Evolutionary conservation across 35 echinoderm and acorn worm species (phyloP), one percentile per base, ranked within the genome.

Genomic region (Apostichopus japonicus): DNA sequence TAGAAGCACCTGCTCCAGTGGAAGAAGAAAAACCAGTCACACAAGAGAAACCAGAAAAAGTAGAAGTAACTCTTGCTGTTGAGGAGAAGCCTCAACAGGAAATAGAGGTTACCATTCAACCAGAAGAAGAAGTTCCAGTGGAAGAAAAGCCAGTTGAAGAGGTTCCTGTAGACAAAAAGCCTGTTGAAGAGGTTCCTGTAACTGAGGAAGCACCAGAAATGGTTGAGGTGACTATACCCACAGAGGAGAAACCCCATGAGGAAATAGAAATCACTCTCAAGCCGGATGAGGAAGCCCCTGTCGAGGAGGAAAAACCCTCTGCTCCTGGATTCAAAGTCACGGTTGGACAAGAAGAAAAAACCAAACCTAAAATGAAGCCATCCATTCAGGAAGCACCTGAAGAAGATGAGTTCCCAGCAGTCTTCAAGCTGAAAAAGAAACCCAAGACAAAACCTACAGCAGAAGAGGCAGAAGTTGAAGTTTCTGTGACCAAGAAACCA

Each of bases 351-450:
- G 86, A 94, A 24, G 93, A 90, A 70, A 61, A 90, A 71, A 87
- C 56, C 62, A 61, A 90, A 71, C 86, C 86, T 10, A 88, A 90
- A 90, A 52, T 76, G 55, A 84, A 93, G 21, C 92, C 93, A 53
- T 11, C 88, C 6, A 71, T 90, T 72, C 93, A 94, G 57, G 71
- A 53, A 52, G 89, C 24, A 21, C 44, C 90, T 53, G 90, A 92
- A n/a, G 89, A 91, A 79, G 89, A 91, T 55, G 89, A 78, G 53
- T 1, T 71, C 0, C 63, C 71, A 79, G 76, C 90, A 72, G 65
- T 90, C 54, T 88, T 80, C 77, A 90, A 70, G 67, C 90, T 80
- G 77, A 94, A 94, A 73, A 94, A 89, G 56, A 87, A 88, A 67
- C 70, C 65, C 59, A 90, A 90, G 71, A 72, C 10, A 10, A 65